phyloP scores from a whole-genome alignment of 2,113 vertebrate genomes.

The Pangasianodon hypophthalmus region DNA sequence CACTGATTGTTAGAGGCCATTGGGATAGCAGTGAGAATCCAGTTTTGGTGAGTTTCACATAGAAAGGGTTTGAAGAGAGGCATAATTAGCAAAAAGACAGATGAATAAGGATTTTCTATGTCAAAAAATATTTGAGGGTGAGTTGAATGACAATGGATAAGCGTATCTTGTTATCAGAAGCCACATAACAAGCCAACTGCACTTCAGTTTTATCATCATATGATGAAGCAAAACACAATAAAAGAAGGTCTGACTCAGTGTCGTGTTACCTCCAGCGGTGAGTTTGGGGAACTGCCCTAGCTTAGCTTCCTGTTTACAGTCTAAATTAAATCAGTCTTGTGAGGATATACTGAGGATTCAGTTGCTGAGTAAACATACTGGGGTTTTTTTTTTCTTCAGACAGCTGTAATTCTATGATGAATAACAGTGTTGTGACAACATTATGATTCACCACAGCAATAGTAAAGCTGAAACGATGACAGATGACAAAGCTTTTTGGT shows the following conservation, averaged over 20 bases:
- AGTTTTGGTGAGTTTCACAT: neutral
- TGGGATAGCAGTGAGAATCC: neutral
- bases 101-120: neutral
- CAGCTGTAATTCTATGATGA: neutral
- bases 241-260: slow-evolving; percentile 6
- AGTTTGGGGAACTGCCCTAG: slow-evolving; percentile 3
- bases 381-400: neutral
- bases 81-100: neutral
- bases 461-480: neutral
- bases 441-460: slow-evolving; percentile 2
- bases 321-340: slow-evolving; percentile 26
- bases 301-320: slow-evolving; percentile 27
- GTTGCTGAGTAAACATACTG: neutral
- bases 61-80: neutral
- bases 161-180: neutral
- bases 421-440: slow-evolving; percentile 20
- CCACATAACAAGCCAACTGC: neutral
- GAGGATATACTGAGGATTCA: slow-evolving; percentile 23
- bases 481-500: neutral
- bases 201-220: neutral
- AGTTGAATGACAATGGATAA: neutral
- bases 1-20: neutral
- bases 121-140: neutral
- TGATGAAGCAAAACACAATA: slow-evolving; percentile 1
- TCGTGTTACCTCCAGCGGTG: neutral